phyloP scores from a whole-genome alignment of 1,140 invertebrate genomes.

The Callitettix versicolor region DNA sequence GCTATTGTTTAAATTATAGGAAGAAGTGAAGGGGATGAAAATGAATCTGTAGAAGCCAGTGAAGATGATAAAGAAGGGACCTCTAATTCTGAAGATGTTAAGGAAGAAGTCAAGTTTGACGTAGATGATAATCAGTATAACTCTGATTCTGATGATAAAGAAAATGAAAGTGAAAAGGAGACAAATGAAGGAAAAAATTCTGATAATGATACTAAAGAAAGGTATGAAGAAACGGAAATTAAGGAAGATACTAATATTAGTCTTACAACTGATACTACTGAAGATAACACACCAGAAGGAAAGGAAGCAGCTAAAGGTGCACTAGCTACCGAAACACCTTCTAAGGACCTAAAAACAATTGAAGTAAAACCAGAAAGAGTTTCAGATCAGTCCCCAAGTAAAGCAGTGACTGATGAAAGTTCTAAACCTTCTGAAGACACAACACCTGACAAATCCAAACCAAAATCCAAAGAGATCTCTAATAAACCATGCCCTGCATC shows the following conservation, averaged over 20 bases:
- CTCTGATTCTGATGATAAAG: background rate
- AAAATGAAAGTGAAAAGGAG: background rate
- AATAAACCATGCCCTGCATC: background rate
- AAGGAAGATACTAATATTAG: constrained; percentile 35
- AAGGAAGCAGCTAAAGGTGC: too few relatives aligned
- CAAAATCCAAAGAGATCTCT: background rate
- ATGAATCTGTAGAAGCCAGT: constrained; percentile 2
- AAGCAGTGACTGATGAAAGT: too few relatives aligned
- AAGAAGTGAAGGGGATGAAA: constrained; percentile 10
- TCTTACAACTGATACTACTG: background rate
- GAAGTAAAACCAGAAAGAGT: too few relatives aligned
- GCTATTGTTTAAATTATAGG: constrained; percentile 12
- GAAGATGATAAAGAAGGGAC: constrained; percentile 16
- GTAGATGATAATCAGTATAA: background rate
- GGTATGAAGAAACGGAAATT: constrained; percentile 33
- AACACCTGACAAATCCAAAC: too few relatives aligned
- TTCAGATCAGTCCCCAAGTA: too few relatives aligned
- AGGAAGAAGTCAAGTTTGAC: background rate
- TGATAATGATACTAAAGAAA: background rate
- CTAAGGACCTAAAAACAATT: background rate
- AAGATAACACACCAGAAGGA: background rate
- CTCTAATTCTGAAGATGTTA: background rate
- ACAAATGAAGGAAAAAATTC: background rate
- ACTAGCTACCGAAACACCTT: background rate
- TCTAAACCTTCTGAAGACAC: too few relatives aligned